Evolutionary conservation across 2,797 vertebrate genomes (phyloP).

Genomic region (Ptychobarbus kaznakovi): DNA sequence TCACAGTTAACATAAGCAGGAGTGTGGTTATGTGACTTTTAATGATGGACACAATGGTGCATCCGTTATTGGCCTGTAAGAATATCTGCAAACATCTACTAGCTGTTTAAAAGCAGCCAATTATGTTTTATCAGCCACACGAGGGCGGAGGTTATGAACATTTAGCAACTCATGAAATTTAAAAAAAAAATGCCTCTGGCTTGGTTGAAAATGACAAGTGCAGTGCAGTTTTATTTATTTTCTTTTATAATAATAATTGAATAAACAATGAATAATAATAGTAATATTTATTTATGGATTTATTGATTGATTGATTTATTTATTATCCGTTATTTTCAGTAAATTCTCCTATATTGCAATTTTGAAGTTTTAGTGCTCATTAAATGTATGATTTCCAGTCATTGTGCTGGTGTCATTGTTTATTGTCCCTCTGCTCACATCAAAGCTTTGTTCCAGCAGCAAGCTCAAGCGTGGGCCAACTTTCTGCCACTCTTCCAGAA

Average conservation of each 20-base stretch:
- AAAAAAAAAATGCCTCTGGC: background rate
- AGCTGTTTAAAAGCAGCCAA: background rate
- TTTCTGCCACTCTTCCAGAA: slow-evolving; percentile 10
- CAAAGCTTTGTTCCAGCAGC: slow-evolving; percentile 15
- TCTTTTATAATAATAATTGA: background rate
- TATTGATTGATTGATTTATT: background rate
- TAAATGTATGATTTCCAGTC: background rate
- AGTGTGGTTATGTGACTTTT: background rate
- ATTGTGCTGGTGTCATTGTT: background rate
- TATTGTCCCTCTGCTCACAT: background rate
- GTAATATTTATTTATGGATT: too few species aligned
- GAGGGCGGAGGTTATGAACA: background rate
- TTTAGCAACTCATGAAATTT: background rate
- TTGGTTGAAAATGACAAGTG: background rate
- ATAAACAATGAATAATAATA: background rate
- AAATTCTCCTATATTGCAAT: background rate
- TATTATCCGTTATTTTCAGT: background rate
- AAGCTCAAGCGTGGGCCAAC: background rate
- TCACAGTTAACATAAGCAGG: background rate
- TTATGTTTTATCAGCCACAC: background rate
- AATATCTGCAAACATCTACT: background rate
- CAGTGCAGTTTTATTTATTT: background rate
- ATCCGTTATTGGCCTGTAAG: background rate
- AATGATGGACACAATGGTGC: background rate
- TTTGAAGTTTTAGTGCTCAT: background rate